phyloP scores from a whole-genome alignment of 2,797 vertebrate genomes.

The Mionectes olivaceus region DNA sequence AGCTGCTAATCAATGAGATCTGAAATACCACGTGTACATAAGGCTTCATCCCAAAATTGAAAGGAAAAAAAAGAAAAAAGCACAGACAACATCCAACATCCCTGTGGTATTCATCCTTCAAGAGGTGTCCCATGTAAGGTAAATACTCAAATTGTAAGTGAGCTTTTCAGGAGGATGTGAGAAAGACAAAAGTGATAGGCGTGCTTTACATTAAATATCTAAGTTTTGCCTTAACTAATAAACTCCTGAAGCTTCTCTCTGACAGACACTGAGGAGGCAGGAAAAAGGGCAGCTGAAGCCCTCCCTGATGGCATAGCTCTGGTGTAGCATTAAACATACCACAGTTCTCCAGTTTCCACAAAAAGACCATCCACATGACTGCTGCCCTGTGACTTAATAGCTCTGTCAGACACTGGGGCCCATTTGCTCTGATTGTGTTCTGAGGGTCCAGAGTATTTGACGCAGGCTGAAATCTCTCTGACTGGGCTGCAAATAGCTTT shows the following conservation, averaged over 20 bases:
- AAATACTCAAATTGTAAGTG: not conserved
- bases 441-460: not conserved
- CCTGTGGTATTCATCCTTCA: not conserved
- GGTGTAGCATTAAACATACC: not conserved
- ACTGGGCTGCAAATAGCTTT: constrained; percentile 19
- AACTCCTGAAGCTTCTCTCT: not conserved
- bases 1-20: not conserved
- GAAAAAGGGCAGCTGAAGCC: not conserved
- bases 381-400: not conserved
- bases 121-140: not conserved
- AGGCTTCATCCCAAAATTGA: not conserved
- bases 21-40: not conserved
- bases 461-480: not conserved
- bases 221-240: not conserved
- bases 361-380: not conserved
- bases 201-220: not conserved
- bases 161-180: not conserved
- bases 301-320: not conserved
- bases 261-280: not conserved
- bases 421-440: not conserved
- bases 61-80: not conserved
- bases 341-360: not conserved
- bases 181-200: not conserved
- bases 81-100: not conserved
- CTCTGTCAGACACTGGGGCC: not conserved